Conservation (phyloP, 2,888 invertebrate species). For the Cantharis rustica region DNA sequence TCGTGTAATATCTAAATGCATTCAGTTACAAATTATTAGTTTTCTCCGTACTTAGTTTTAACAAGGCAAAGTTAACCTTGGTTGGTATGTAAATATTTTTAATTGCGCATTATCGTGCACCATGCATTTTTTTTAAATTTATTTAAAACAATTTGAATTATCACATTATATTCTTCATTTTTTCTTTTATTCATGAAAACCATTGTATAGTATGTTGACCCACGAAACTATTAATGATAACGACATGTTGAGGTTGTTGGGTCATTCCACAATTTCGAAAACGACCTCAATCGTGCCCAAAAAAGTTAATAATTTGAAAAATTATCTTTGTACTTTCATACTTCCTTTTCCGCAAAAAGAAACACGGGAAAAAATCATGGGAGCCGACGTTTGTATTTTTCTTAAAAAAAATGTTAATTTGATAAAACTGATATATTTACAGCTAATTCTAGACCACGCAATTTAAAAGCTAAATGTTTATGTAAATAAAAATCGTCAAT, state of each 20-base stretch:
- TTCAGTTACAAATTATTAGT: not conserved
- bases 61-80: not conserved
- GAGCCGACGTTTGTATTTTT: not conserved
- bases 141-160: not conserved
- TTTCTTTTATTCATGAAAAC: not conserved
- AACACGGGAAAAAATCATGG: too few species aligned
- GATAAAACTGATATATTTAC: not conserved
- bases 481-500: not conserved
- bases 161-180: not conserved
- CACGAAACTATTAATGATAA: not conserved
- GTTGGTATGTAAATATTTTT: not conserved
- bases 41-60: not conserved
- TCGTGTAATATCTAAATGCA: not conserved
- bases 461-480: not conserved
- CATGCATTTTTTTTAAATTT: not conserved
- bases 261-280: not conserved
- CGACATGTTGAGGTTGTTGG: not conserved
- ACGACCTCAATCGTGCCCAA: not conserved
- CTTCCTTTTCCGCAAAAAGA: not conserved
- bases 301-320: not conserved
- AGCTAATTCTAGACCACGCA: not conserved
- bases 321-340: not conserved
- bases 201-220: not conserved
- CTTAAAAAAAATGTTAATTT: not conserved
- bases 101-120: not conserved